Conservation (phyloP, 2,888 invertebrate species). For the Dicyrtomina minuta region DNA sequence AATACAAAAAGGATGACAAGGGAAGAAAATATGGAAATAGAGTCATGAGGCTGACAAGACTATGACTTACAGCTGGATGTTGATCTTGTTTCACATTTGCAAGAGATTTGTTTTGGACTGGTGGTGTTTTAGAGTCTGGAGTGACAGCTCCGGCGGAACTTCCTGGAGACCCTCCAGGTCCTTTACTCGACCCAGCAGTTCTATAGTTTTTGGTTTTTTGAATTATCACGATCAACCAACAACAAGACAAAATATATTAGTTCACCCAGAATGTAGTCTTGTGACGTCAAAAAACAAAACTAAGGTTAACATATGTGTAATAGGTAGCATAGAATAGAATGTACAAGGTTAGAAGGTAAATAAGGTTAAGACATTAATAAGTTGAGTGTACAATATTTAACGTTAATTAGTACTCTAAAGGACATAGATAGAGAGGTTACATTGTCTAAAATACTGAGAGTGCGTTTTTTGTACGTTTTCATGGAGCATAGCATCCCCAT, state of each 20-base stretch:
- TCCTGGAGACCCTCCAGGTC: conserved; percentile 56
- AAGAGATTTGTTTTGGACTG: conserved; percentile 71
- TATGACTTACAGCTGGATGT: conserved; percentile 74
- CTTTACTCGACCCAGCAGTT: conserved; percentile 58
- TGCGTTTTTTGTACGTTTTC: not conserved
- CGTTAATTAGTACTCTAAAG: not conserved
- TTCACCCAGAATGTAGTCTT: not conserved
- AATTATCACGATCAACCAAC: not conserved
- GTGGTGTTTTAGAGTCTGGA: conserved; percentile 59
- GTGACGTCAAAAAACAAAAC: not conserved
- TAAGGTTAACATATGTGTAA: not conserved
- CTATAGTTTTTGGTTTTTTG: conserved; percentile 54
- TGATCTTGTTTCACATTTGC: conserved; percentile 72
- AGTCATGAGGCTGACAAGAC: too few relatives aligned
- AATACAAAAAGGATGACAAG: too few relatives aligned
- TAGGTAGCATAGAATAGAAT: not conserved
- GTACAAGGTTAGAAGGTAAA: not conserved
- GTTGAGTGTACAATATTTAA: not conserved
- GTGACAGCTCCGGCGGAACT: conserved; percentile 54
- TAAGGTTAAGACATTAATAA: not conserved
- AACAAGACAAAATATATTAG: not conserved
- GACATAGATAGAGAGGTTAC: not conserved
- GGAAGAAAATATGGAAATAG: too few relatives aligned
- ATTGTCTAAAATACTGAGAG: conserved; percentile 9
- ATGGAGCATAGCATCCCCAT: not conserved